These are phyloP conservation scores for Troides helena DNA, from an alignment of 2,888 invertebrate species.

Conservation along the genomic window DNA sequence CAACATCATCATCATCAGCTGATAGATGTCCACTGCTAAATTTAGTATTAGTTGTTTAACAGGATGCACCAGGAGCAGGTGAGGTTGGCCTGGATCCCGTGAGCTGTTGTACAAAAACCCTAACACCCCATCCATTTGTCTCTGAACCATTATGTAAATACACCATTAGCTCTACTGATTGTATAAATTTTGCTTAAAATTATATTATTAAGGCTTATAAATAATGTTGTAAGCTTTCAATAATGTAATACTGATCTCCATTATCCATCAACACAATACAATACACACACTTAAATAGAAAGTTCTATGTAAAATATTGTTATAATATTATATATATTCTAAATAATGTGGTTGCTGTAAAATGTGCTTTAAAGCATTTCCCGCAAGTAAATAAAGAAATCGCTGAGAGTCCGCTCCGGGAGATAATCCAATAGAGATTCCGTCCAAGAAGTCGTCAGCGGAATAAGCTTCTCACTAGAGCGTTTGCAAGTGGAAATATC, in stretches of 20 bases:
- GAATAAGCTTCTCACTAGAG: conserved; percentile 22
- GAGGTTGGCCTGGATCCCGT: too few species aligned
- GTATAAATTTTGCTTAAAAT: background rate
- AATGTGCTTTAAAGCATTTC: conserved; percentile 1
- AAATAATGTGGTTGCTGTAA: background rate
- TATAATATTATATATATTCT: background rate
- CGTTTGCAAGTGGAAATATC: conserved; percentile 21
- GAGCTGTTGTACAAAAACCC: too few species aligned
- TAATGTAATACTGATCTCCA: too few species aligned
- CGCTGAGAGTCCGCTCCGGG: conserved; percentile 12
- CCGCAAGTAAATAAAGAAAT: conserved; percentile 23
- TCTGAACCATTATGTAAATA: background rate
- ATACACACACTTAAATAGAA: background rate
- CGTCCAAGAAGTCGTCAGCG: conserved; percentile 17
- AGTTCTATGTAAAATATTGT: background rate
- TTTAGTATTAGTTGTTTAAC: too few species aligned
- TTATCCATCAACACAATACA: background rate
- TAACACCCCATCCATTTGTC: too few species aligned
- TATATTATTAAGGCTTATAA: background rate
- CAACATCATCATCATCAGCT: too few species aligned
- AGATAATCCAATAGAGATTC: conserved; percentile 28
- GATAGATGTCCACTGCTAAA: too few species aligned
- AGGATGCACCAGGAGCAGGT: too few species aligned
- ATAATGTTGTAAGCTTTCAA: too few species aligned
- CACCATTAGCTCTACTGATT: background rate